A percentile compares a stretch with the other conserved stretches of the same genome.
phyloP scores from a whole-genome alignment of 1,140 invertebrate genomes.

The Augochlora pura region DNA sequence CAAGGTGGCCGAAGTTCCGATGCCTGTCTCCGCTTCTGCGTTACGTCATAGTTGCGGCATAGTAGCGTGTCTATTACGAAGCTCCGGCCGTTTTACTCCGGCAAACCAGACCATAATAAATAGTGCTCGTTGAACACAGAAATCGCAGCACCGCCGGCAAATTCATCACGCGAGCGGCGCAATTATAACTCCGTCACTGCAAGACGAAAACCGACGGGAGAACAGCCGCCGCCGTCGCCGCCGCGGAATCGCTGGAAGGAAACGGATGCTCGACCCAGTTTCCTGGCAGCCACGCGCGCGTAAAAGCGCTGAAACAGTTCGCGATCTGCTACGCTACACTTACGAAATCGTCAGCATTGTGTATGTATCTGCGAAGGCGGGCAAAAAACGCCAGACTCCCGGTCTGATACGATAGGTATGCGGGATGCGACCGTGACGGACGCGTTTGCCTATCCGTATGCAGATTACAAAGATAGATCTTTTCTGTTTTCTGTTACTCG shows the following conservation, averaged over 20 bases:
- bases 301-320: slow-evolving; percentile 56
- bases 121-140: no score
- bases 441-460: slow-evolving; percentile 18
- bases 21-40: no score
- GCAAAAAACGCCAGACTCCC: slow-evolving; percentile 35
- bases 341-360: slow-evolving; percentile 58
- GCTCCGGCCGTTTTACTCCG: no score
- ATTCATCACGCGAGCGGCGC: neutral
- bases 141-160: no score
- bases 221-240: neutral
- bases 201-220: slow-evolving; percentile 11
- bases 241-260: slow-evolving; percentile 37
- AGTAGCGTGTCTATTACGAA: no score
- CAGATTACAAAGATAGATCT: slow-evolving; percentile 30
- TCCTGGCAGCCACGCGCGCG: slow-evolving; percentile 50
- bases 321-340: slow-evolving; percentile 62
- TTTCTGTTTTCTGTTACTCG: neutral
- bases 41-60: no score
- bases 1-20: no score
- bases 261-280: slow-evolving; percentile 66
- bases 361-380: neutral
- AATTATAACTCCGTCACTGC: neutral
- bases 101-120: no score
- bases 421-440: slow-evolving; percentile 49
- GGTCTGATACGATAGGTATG: slow-evolving; percentile 33